phyloP scores from a whole-genome alignment of 2,797 vertebrate species.

The Squalus acanthias region DNA sequence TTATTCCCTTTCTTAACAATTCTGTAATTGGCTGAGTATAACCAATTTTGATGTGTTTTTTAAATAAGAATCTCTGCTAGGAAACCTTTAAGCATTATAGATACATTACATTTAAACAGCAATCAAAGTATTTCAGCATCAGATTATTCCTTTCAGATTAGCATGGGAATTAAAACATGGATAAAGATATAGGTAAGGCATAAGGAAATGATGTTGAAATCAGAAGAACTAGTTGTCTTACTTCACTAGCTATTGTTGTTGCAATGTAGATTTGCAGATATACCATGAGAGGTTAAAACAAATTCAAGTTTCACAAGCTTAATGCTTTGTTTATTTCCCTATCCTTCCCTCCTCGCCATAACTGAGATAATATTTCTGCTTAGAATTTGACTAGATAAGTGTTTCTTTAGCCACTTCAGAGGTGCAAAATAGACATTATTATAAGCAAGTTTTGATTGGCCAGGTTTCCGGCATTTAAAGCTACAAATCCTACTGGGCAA shows the following conservation, averaged over 20 bases:
- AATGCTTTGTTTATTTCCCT: background rate
- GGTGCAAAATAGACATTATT: background rate
- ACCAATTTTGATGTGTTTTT: background rate
- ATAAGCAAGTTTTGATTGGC: background rate
- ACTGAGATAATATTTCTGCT: background rate
- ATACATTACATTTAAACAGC: background rate
- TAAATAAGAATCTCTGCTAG: background rate
- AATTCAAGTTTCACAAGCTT: background rate
- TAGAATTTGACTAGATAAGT: background rate
- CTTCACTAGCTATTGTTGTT: background rate
- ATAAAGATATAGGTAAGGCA: background rate
- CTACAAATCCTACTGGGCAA: background rate
- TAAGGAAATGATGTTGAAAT: background rate
- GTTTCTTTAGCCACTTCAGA: background rate
- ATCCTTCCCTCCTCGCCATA: background rate
- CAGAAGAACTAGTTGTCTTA: background rate
- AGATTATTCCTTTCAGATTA: background rate
- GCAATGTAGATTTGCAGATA: background rate
- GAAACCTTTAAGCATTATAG: background rate
- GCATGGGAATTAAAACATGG: background rate
- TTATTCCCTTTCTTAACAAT: background rate
- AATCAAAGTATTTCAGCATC: background rate
- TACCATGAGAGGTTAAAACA: background rate
- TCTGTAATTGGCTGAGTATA: background rate
- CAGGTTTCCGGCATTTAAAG: background rate